phyloP scores from a whole-genome alignment of 1,140 invertebrate genomes.

The Lerema accius region DNA sequence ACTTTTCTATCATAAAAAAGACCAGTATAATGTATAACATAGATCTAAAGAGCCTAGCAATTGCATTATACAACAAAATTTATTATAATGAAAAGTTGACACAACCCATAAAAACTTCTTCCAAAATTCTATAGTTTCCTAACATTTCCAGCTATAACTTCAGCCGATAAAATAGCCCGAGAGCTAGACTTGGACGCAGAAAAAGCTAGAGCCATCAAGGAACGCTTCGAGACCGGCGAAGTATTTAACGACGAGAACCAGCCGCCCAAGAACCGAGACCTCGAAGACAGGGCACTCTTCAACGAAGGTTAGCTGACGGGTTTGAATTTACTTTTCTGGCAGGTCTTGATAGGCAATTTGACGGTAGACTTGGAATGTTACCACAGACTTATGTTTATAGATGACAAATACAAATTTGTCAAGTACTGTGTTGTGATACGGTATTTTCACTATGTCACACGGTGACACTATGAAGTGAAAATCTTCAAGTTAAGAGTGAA shows the following conservation, averaged over 20 bases:
- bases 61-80: no score
- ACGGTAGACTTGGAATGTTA: not conserved
- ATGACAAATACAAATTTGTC: no score
- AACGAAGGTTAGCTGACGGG: constrained; percentile 86
- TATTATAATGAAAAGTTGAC: no score
- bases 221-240: constrained; percentile 93
- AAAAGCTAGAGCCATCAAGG: constrained; percentile 88
- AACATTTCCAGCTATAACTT: constrained; percentile 84
- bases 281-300: constrained; percentile 91
- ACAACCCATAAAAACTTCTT: no score
- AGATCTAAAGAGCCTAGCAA: no score
- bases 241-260: constrained; percentile 85
- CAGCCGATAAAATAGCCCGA: constrained; percentile 82
- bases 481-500: no score
- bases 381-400: not conserved
- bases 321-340: not conserved
- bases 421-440: no score
- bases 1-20: no score
- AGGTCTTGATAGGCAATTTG: not conserved
- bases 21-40: no score
- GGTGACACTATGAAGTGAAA: no score
- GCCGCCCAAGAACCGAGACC: constrained; percentile 78
- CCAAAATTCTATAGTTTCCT: no score
- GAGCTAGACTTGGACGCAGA: constrained; percentile 84
- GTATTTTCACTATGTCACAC: no score